Conservation (phyloP, 2,797 vertebrate genomes). For the Gallinago nigripennis region DNA sequence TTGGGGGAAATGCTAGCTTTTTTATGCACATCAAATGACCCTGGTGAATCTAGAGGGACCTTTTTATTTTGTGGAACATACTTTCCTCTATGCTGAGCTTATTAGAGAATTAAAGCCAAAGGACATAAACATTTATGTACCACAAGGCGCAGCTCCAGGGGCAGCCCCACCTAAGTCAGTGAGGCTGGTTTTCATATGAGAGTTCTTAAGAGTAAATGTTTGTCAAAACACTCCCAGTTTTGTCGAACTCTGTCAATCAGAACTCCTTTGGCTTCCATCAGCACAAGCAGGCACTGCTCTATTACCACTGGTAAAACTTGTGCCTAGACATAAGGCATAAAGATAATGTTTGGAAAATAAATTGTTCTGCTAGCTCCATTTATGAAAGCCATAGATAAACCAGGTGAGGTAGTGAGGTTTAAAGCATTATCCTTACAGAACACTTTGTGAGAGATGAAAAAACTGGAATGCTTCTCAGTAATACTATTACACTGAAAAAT, state of each 20-base stretch:
- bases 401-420: background rate
- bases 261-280: background rate
- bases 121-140: background rate
- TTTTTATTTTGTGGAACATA: background rate
- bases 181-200: background rate
- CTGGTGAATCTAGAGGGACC: background rate
- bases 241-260: background rate
- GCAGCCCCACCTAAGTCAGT: background rate
- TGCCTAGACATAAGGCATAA: background rate
- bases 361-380: background rate
- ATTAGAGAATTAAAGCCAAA: background rate
- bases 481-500: background rate
- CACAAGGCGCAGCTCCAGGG: background rate
- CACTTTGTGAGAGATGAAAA: background rate
- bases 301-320: background rate
- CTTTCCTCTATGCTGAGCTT: background rate
- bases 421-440: background rate
- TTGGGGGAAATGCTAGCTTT: background rate
- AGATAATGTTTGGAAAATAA: background rate
- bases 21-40: background rate
- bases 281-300: background rate
- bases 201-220: background rate
- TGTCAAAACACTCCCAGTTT: background rate
- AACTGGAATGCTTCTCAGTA: background rate
- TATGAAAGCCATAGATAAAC: background rate